Evolutionary conservation across 2,797 vertebrate species (phyloP).

Genomic region (Lutjanus campechanus): DNA sequence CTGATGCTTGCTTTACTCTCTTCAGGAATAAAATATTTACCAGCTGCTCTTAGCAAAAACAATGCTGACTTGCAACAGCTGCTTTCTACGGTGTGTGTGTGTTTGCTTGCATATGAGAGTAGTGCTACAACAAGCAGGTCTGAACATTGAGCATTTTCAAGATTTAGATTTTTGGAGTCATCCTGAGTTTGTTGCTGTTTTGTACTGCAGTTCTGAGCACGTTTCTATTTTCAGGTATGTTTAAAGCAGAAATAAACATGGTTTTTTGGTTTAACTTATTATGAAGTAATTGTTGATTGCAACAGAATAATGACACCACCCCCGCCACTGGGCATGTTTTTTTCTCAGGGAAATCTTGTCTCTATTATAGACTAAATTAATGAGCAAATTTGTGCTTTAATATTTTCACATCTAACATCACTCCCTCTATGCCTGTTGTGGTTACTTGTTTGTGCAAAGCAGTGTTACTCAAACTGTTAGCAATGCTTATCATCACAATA

Average conservation of each 20-base stretch:
- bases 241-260: not conserved
- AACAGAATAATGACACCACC: no score
- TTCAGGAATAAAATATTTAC: slow-evolving; percentile 58
- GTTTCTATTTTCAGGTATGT: not conserved
- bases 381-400: no score
- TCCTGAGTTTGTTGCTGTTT: slow-evolving; percentile 1
- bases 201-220: not conserved
- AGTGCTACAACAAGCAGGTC: not conserved
- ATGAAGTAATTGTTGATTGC: no score
- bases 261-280: no score
- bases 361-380: no score
- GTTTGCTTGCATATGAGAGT: not conserved
- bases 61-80: slow-evolving; percentile 40
- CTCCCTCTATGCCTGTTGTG: no score
- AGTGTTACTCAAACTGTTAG: no score
- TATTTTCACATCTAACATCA: no score
- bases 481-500: no score
- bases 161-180: not conserved
- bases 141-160: not conserved
- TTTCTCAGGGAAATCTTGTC: no score
- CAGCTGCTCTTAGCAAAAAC: slow-evolving; percentile 47
- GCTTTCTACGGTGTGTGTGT: slow-evolving; percentile 18
- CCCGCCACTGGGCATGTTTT: no score
- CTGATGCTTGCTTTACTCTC: slow-evolving; percentile 6
- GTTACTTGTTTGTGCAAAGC: no score